Evolutionary conservation across 2,888 invertebrate genomes (phyloP).

Genomic region (Perizoma affinitatum): DNA sequence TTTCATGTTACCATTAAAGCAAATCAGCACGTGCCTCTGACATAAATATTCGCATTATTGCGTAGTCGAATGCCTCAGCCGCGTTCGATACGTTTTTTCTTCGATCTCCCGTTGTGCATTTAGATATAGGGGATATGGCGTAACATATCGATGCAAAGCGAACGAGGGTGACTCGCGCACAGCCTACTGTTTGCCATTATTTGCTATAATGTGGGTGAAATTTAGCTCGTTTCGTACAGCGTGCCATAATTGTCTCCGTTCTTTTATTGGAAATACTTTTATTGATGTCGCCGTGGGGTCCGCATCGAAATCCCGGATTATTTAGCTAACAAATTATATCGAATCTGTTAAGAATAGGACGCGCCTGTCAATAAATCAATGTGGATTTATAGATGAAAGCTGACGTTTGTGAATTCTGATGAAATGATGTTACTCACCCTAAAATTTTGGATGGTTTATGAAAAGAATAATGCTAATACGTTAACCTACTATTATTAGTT

Average conservation of each 20-base stretch:
- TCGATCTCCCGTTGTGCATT: slow-evolving; percentile 77
- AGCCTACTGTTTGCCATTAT: slow-evolving; percentile 81
- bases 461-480: slow-evolving; percentile 40
- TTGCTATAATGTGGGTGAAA: slow-evolving; percentile 82
- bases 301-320: slow-evolving; percentile 79
- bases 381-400: slow-evolving; percentile 75
- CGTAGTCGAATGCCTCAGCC: slow-evolving; percentile 60
- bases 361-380: slow-evolving; percentile 79
- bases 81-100: slow-evolving; percentile 64
- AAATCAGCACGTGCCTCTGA: slow-evolving; percentile 77
- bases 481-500: slow-evolving; percentile 30
- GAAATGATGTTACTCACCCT: slow-evolving; percentile 53
- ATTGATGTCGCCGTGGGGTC: slow-evolving; percentile 57
- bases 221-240: slow-evolving; percentile 75
- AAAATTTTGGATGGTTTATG: slow-evolving; percentile 46
- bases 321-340: slow-evolving; percentile 83
- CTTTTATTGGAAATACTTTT: slow-evolving; percentile 68
- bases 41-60: slow-evolving; percentile 82
- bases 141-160: slow-evolving; percentile 72
- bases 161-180: slow-evolving; percentile 66
- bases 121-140: slow-evolving; percentile 77
- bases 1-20: slow-evolving; percentile 73
- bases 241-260: slow-evolving; percentile 75
- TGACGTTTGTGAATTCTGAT: slow-evolving; percentile 58
- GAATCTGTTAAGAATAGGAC: slow-evolving; percentile 79